Evolutionary conservation across 2,888 invertebrate genomes (phyloP), one percentile per base, ranked within the genome.

Genomic region (Hirtodrosophila cameraria): DNA sequence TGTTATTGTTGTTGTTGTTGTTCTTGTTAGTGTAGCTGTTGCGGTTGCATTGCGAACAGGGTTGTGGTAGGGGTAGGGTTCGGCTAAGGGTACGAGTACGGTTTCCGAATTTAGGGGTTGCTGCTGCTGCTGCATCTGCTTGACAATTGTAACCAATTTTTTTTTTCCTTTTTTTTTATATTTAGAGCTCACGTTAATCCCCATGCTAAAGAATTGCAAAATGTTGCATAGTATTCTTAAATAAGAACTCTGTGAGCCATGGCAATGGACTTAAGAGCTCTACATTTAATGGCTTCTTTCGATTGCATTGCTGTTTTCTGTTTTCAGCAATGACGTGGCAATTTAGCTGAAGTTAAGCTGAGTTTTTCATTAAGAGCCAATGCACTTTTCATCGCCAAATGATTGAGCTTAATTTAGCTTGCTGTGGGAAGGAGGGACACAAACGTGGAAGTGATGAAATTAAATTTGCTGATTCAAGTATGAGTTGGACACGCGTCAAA

Each of bases 21-120:
- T n/a, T n/a, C n/a, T n/a, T n/a, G 55, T 60, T 58, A 63, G 46
- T 75, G 72, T 61, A 74, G 63, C 45, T 65, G 73, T 65, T 76
- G 76, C 65, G 80, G 76, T 76, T 63, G 66, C 63, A 64, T 55
- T 61, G 46, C 30, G 23, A 12, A n/a, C n/a, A 20, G 38, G 16
- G 15, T 25, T 30, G 45, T 25, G 39, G 38, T 46, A 25, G 18
- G 23, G 11, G 52, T 41, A 8, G 30, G 33, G 15, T 15, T 43
- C 13, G 38, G 41, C 27, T 46, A 27, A 42, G 55, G 13, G 31
- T 43, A 45, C 33, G 33, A n/a, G 18, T 45, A 25, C 9, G 39
- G 9, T 23, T 16, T 33, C 16, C 0, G 36, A n/a, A 36, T 20
- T 48, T 25, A 15, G 43, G 72, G 76, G 71, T 75, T 50, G 49